A percentile compares a stretch with the other conserved stretches of the same genome.
phyloP scores from a whole-genome alignment of 1,140 invertebrate species.

The Mya arenaria region DNA sequence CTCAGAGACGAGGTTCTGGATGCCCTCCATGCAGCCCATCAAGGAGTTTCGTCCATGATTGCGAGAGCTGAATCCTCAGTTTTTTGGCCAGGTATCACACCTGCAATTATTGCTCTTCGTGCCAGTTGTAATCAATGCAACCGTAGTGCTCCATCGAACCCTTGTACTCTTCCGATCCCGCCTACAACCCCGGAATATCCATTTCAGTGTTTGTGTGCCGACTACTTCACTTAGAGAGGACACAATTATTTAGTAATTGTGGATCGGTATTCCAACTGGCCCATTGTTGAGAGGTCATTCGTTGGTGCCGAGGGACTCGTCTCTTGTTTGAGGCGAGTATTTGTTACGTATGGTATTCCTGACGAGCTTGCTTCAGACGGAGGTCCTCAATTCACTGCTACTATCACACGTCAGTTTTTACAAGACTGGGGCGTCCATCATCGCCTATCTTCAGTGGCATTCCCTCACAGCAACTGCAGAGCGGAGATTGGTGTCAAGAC shows the following conservation, averaged over 20 bases:
- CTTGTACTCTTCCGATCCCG: slow-evolving; percentile 54
- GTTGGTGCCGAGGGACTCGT: slow-evolving; percentile 53
- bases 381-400: slow-evolving; percentile 55
- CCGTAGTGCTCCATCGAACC: slow-evolving; percentile 48
- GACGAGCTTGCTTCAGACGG: slow-evolving; percentile 58
- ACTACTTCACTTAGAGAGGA: slow-evolving; percentile 57
- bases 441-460: slow-evolving; percentile 58
- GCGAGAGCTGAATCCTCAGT: slow-evolving; percentile 60
- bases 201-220: slow-evolving; percentile 62
- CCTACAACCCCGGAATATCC: slow-evolving; percentile 50
- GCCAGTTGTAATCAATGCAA: slow-evolving; percentile 55
- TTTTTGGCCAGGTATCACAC: slow-evolving; percentile 61
- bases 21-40: slow-evolving; percentile 59
- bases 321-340: slow-evolving; percentile 37
- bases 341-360: slow-evolving; percentile 52
- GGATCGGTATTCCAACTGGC: slow-evolving; percentile 54
- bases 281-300: slow-evolving; percentile 26
- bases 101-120: slow-evolving; percentile 46
- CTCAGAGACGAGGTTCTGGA: slow-evolving; percentile 26
- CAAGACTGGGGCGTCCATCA: slow-evolving; percentile 55
- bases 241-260: slow-evolving; percentile 51
- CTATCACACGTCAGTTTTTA: slow-evolving; percentile 39
- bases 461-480: slow-evolving; percentile 57
- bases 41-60: slow-evolving; percentile 59
- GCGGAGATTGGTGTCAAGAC: slow-evolving; percentile 62